Evolutionary conservation across 1,140 invertebrate genomes (phyloP).

Genomic region (Lerema accius): DNA sequence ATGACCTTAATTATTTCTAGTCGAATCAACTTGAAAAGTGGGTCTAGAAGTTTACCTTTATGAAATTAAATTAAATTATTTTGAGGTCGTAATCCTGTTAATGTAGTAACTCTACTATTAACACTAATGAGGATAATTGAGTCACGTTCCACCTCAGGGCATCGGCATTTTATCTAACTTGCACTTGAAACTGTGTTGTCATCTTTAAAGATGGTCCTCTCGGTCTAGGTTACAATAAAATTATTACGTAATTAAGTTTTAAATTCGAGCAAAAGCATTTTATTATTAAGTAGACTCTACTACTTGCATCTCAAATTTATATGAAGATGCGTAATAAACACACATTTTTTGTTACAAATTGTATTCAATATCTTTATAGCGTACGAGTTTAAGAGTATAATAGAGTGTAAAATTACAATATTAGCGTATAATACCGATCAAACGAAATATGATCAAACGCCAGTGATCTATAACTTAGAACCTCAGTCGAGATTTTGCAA

Average conservation of each 20-base stretch:
- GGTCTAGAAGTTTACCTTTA: not conserved
- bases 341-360: too few relatives aligned
- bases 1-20: not conserved
- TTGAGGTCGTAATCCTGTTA: slow-evolving; percentile 1
- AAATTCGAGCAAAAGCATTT: slow-evolving; percentile 5
- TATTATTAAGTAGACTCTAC: not conserved
- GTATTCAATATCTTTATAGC: too few relatives aligned
- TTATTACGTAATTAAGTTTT: too few relatives aligned
- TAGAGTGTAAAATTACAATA: too few relatives aligned
- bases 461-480: not conserved
- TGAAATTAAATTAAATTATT: slow-evolving; percentile 1
- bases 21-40: not conserved
- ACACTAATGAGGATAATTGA: slow-evolving; percentile 19
- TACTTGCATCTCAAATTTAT: too few relatives aligned
- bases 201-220: slow-evolving; percentile 53
- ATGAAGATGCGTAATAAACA: too few relatives aligned
- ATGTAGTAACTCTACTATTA: slow-evolving; percentile 2
- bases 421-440: too few relatives aligned
- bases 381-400: too few relatives aligned
- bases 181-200: slow-evolving; percentile 54
- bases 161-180: too few relatives aligned
- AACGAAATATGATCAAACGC: too few relatives aligned
- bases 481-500: slow-evolving; percentile 6
- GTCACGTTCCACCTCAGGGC: slow-evolving; percentile 21
- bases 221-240: slow-evolving; percentile 52